phyloP scores from a whole-genome alignment of 2,113 vertebrate genomes.

The Salvelinus fontinalis region DNA sequence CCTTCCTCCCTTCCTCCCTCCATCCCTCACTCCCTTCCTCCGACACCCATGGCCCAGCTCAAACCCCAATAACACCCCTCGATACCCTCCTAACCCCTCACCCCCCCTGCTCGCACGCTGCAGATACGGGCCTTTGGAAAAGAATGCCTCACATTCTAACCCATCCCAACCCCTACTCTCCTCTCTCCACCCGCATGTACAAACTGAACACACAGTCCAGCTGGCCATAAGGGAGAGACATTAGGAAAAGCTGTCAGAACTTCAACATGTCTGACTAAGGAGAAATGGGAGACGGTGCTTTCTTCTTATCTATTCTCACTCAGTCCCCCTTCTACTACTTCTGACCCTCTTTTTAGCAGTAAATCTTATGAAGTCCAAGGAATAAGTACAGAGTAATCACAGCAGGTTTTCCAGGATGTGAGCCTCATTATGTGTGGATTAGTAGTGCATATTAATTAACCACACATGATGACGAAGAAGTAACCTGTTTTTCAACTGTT shows the following conservation, averaged over 20 bases:
- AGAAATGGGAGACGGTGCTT: conserved; percentile 34
- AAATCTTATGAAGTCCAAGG: background rate
- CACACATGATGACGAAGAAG: background rate
- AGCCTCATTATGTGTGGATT: too few relatives aligned
- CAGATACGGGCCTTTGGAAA: conserved; percentile 17
- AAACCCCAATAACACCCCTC: background rate
- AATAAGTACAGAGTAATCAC: background rate
- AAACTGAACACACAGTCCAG: background rate
- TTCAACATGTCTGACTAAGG: conserved; percentile 14
- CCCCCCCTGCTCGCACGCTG: conserved; percentile 8
- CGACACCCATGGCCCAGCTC: background rate
- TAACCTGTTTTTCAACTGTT: background rate
- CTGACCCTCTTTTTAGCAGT: background rate
- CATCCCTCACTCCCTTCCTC: conserved; percentile 3
- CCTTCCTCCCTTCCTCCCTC: conserved; percentile 7
- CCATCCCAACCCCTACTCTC: conserved; percentile 11
- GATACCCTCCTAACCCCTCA: background rate
- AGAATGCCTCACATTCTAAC: conserved; percentile 29
- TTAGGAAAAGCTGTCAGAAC: conserved; percentile 29
- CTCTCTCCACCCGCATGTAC: background rate
- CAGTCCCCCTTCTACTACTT: background rate
- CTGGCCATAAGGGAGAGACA: conserved; percentile 27
- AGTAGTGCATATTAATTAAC: background rate
- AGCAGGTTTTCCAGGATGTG: background rate
- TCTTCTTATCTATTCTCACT: background rate